Conservation (phyloP, 2,113 vertebrate genomes). For the Sarotherodon lohbergeri region DNA sequence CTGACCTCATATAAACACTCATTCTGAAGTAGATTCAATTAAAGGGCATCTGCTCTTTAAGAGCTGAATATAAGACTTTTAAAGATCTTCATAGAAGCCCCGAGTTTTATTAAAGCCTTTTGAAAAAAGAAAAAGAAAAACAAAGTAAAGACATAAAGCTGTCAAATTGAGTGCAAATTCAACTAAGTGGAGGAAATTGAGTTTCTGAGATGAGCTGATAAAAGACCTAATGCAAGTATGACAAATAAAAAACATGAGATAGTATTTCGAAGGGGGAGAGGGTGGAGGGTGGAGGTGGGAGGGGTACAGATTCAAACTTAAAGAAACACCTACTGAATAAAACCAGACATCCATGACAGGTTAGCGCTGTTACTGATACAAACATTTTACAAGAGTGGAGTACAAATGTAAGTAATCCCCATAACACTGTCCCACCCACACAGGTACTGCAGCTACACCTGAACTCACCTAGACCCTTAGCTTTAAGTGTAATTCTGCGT, state of each 20-base stretch:
- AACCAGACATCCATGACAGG: neutral
- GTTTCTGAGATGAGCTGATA: neutral
- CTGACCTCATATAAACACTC: constrained; percentile 41
- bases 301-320: neutral
- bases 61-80: neutral
- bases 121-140: neutral
- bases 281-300: neutral
- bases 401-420: neutral
- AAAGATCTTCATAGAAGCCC: neutral
- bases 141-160: neutral
- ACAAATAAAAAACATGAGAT: neutral
- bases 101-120: neutral
- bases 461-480: neutral
- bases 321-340: neutral
- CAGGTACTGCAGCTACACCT: neutral
- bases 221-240: neutral
- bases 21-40: neutral
- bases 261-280: neutral
- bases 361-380: neutral
- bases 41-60: neutral
- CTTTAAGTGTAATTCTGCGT: neutral
- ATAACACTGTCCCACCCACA: neutral
- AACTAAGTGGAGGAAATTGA: neutral
- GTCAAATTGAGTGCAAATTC: neutral
- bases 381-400: neutral